A percentile compares a stretch with the other conserved stretches of the same genome.
phyloP scores from a whole-genome alignment of 2,113 vertebrate species.

The Bostrychus sinensis region DNA sequence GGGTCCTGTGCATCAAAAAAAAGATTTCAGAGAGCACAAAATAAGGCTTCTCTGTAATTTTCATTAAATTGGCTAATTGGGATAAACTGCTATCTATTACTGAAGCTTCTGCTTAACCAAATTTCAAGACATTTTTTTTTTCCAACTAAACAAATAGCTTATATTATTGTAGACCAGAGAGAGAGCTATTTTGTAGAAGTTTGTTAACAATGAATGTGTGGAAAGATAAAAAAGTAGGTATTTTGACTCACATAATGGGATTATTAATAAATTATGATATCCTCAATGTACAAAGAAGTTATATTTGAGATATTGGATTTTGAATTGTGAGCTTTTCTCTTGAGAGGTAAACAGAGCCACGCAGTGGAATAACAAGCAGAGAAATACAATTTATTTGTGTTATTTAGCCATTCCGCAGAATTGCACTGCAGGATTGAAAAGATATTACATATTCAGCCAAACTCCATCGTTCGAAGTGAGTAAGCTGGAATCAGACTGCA shows the following conservation, averaged over 20 bases:
- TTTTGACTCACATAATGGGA: neutral
- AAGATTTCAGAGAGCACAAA: too few relatives aligned
- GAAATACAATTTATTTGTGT: constrained; percentile 14
- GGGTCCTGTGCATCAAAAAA: too few relatives aligned
- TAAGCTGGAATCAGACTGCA: constrained; percentile 26
- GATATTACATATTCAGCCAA: constrained; percentile 46
- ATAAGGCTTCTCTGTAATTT: too few relatives aligned
- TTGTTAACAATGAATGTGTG: too few relatives aligned
- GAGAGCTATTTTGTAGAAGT: too few relatives aligned
- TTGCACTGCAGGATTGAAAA: constrained; percentile 25
- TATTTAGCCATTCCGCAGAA: constrained; percentile 7
- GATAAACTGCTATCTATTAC: too few relatives aligned
- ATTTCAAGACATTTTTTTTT: too few relatives aligned
- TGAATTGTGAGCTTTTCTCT: constrained; percentile 9
- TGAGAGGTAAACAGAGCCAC: constrained; percentile 12
- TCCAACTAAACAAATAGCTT: too few relatives aligned
- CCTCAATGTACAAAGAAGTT: constrained; percentile 7
- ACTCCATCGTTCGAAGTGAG: constrained; percentile 31
- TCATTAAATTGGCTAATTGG: too few relatives aligned
- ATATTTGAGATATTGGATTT: neutral
- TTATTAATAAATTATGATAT: neutral
- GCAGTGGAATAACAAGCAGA: constrained; percentile 7
- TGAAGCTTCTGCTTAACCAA: too few relatives aligned
- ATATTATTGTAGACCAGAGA: too few relatives aligned
- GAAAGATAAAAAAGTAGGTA: neutral